Base-by-base conservation (phyloP, 2,113 vertebrate genomes). In the Pygoscelis antarcticus region DNA sequence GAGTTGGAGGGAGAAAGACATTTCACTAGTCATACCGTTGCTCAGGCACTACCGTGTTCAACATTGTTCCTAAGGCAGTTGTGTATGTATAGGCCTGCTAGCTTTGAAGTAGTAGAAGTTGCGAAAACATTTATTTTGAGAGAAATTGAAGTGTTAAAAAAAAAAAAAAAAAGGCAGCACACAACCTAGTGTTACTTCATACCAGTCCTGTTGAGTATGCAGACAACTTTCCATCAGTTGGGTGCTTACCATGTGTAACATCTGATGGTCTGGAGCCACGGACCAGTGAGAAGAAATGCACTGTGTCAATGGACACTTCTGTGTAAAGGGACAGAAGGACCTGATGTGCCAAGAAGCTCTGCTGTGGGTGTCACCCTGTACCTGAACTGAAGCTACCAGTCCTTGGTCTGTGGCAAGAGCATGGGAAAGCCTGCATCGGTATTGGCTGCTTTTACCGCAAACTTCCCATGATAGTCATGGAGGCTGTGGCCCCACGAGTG, bases 401-500 rank as follows among this genome's bases (percentile, higher is more conserved):
- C 44, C 13, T 22, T 46, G 20, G 16, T 61, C 49, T 34, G 20
- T 14, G 32, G 32, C 47, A 57, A 81, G 46, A 22, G 11, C 7
- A 4, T 57, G 17, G 30, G 52, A 77, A 87, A 36, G 40, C 36
- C 9, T 54, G 34, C n/a, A 20, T 55, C 49, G 22, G 14, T 21
- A 74, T 25, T 74, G 58, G 21, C 70, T 57, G 22, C 26, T 65
- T 25, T 26, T 60, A 42, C 11, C 30, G 26, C 32, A 58, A 16
- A 44, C 38, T 75, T 60, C 21, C 26, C 47, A 9, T 44, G 44
- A 26, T 13, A 55, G 70, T 9, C 16, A 5, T 14, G 15, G 57
- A 61, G 68, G 27, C 18, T 1, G 0, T 42, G 8, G 14, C 52
- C 42, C 16, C 22, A 25, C 1, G 1, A 29, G 20, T 14, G 27